Base-by-base conservation (phyloP, 2,113 vertebrate genomes). In the Gobius niger region DNA sequence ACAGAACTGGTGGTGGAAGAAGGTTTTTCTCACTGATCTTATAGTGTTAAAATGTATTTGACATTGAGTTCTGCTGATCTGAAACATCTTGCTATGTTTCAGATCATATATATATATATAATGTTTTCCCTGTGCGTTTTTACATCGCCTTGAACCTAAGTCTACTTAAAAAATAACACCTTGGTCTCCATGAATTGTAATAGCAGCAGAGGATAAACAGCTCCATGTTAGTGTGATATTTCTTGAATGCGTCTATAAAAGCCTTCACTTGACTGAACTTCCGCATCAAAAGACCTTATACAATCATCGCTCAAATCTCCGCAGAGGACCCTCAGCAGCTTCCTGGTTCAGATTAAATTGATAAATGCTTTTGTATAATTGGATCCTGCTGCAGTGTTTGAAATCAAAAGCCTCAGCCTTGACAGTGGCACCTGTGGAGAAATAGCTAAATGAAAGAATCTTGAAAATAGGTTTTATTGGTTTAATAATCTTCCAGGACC, bases 401-500 rank as follows among this genome's bases (percentile, higher is more conserved):
- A 63, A 72, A 54, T 67, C 18, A 66, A 53, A 57, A 18, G 0
- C 47, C 15, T 51, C 16, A 15, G 4, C 56, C 18, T 67, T 73
- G 18, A 73, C 47, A 47, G 41, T 59, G 63, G 9, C 41, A 51
- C n/a, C 7, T 16, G n/a, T 15, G 9, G n/a, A 18, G 24, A 54
- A 15, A 50, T 7, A 61, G 52, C 54, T 67, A 62, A 6, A 0
- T 11, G 19, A 51, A 14, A 8, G n/a, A 10, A 64, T 15, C 44
- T 24, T 65, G 77, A 72, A 68, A 68, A 62, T 24, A 59, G 9
- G 51, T 42, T 52, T 50, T 62, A 47, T 5, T 46, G 44, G 56
- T 57, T 52, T 51, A 8, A 49, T 44, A n/a, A 24, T 41, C 41
- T 42, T 47, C 12, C 61, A 44, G 42, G 44, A 49, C 34, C 12